Base-by-base conservation (phyloP, 2,888 invertebrate species). In the Lottia scabra region DNA sequence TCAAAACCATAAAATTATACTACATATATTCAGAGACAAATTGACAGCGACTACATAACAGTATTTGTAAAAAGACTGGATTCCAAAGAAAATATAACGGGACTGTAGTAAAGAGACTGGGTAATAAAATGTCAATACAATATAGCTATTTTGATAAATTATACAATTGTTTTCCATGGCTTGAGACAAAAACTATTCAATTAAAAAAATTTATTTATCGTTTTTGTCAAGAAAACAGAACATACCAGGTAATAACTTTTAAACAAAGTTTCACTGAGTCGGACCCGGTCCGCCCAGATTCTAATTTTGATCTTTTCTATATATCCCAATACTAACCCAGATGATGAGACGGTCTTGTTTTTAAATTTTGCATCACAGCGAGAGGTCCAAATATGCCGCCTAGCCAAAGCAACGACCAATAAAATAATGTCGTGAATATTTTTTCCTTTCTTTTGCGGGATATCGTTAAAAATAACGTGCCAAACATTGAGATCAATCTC, bases 171-270 rank as follows among this genome's bases (percentile, higher is more conserved):
- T 38, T 8, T 38, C 10, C 38, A 38, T 38, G 38, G 10, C 38
- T 38, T 6, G 10, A 1, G 38, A 38, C 38, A 38, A 38, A 30
- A 38, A 38, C 38, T 38, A 38, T 8, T 38, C 38, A 38, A 38
- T 38, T 10, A 38, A 38, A 38, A 38, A 38, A 8, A 8, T 4
- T 38, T 8, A 38, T 38, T 38, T 38, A 38, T 38, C 38, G 38
- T 38, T 38, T 38, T 56, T 12, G 48, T 68, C 38, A 44, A 63
- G 63, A 68, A 27, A 43, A 45, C 63, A 5, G 68, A 68, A 23
- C 16, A 45, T 13, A 63, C 23, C 26, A 27, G 43, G 10, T 10
- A 23, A 8, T 68, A 16, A 68, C 68, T 19, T 68, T 68, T 19
- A 43, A 63, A 30, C 38, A 44, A 12, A 23, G 56, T 56, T 23